Evolutionary conservation across 2,113 vertebrate species (phyloP).

Genomic region (Delphinapterus leucas): DNA sequence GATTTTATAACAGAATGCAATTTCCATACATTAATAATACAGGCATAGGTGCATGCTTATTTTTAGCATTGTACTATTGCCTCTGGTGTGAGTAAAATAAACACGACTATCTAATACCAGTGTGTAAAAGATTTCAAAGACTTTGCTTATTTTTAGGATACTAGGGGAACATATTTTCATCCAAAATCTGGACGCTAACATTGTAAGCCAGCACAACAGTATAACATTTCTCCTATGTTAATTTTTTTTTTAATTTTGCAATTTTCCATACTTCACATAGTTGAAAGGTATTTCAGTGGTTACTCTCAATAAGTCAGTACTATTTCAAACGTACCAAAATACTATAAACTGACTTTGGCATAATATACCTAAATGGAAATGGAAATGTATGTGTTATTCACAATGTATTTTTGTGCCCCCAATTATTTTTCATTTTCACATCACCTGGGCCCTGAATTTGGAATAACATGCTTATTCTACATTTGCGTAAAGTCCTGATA

Average conservation of each 20-base stretch:
- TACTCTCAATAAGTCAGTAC: neutral
- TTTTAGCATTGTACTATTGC: neutral
- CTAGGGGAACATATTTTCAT: neutral
- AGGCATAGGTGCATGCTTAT: neutral
- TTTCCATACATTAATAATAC: neutral
- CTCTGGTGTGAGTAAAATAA: neutral
- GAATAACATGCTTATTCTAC: neutral
- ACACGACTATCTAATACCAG: neutral
- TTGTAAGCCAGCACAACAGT: neutral
- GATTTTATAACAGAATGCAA: neutral
- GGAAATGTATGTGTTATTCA: neutral
- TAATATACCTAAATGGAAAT: neutral
- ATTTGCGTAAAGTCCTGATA: neutral
- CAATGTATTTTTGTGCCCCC: neutral
- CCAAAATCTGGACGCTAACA: neutral
- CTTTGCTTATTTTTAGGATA: neutral
- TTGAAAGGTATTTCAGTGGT: neutral
- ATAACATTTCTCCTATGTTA: neutral
- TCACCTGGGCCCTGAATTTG: neutral
- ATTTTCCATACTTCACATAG: neutral
- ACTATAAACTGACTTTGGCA: neutral
- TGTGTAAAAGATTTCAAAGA: neutral
- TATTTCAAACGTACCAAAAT: constrained; percentile 13
- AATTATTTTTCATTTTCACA: neutral
- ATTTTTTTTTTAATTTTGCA: neutral